phyloP scores from a whole-genome alignment of 1,140 invertebrate species.

The Zaprionus davidi region DNA sequence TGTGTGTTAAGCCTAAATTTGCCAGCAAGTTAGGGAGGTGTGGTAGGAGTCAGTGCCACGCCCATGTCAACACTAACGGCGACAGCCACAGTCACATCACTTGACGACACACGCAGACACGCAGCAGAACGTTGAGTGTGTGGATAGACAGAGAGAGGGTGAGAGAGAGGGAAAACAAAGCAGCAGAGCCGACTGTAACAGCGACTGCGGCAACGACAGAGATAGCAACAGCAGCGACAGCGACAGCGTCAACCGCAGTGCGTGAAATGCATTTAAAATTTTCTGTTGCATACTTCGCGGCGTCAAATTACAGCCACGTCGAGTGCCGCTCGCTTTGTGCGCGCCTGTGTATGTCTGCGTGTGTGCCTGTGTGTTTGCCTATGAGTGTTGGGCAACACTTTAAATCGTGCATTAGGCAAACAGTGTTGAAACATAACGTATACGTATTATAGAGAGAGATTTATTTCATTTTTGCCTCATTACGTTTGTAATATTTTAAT shows the following conservation, averaged over 20 bases:
- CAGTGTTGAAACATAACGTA: not conserved
- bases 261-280: conserved; percentile 77
- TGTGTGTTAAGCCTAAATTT: conserved; percentile 42
- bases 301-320: conserved; percentile 69
- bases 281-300: conserved; percentile 72
- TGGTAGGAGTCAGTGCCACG: conserved; percentile 14
- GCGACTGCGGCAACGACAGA: not conserved
- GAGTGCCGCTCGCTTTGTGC: conserved; percentile 59
- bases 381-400: conserved; percentile 28
- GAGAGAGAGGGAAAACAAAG: not conserved
- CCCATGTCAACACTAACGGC: conserved; percentile 43
- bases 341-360: conserved; percentile 19
- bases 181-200: not conserved
- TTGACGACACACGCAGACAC: conserved; percentile 55
- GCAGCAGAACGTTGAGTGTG: not conserved
- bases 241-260: conserved; percentile 63
- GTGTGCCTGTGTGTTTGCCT: conserved; percentile 28
- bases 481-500: not conserved
- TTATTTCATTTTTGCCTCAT: not conserved
- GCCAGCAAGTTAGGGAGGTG: conserved; percentile 3
- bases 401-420: conserved; percentile 41
- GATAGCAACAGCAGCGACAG: not conserved
- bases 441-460: not conserved
- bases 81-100: conserved; percentile 46
- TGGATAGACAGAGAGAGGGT: not conserved